A percentile compares a stretch with the other conserved stretches of the same genome.
These are phyloP conservation scores for Drosophila lowei DNA, from an alignment of 1,140 invertebrate genomes.

Conservation along the genomic window DNA sequence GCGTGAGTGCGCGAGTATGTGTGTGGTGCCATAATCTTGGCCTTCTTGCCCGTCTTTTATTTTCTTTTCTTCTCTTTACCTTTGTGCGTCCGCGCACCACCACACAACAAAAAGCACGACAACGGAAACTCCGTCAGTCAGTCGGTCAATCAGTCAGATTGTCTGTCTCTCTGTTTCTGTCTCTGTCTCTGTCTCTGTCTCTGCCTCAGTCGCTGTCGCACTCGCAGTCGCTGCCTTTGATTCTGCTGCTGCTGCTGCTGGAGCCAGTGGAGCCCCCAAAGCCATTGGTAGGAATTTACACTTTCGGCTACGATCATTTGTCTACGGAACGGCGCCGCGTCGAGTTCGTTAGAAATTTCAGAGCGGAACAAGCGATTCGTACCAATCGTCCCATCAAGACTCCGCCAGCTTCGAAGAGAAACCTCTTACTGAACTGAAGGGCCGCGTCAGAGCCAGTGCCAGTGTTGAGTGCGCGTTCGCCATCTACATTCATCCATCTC, in stretches of 20 bases:
- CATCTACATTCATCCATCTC: slow-evolving; percentile 36
- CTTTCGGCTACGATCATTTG: slow-evolving; percentile 80
- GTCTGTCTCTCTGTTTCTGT: slow-evolving; percentile 24
- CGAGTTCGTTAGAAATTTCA: slow-evolving; percentile 72
- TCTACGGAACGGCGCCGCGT: slow-evolving; percentile 78
- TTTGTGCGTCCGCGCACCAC: slow-evolving; percentile 43
- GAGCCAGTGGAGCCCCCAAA: slow-evolving; percentile 33
- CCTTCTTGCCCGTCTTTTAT: slow-evolving; percentile 62
- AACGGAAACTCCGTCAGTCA: slow-evolving; percentile 45
- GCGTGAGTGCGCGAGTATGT: slow-evolving; percentile 16
- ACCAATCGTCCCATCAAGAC: not conserved
- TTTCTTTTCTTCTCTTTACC: slow-evolving; percentile 64
- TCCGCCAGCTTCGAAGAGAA: slow-evolving; percentile 13
- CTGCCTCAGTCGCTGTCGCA: slow-evolving; percentile 28
- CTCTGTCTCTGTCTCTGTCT: slow-evolving; percentile 22
- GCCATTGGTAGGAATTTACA: slow-evolving; percentile 73
- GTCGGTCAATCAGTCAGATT: slow-evolving; percentile 71
- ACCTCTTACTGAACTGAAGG: slow-evolving; percentile 13
- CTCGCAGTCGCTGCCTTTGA: not conserved
- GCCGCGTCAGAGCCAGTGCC: slow-evolving; percentile 23
- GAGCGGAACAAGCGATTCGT: slow-evolving; percentile 37
- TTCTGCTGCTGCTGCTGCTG: slow-evolving; percentile 2
- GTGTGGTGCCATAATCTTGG: slow-evolving; percentile 75
- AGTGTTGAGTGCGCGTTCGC: slow-evolving; percentile 24
- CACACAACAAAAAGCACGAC: slow-evolving; percentile 9